These are phyloP conservation scores for Myotis brandtii DNA, from an alignment of 2,113 vertebrate species.

Conservation along the genomic window DNA sequence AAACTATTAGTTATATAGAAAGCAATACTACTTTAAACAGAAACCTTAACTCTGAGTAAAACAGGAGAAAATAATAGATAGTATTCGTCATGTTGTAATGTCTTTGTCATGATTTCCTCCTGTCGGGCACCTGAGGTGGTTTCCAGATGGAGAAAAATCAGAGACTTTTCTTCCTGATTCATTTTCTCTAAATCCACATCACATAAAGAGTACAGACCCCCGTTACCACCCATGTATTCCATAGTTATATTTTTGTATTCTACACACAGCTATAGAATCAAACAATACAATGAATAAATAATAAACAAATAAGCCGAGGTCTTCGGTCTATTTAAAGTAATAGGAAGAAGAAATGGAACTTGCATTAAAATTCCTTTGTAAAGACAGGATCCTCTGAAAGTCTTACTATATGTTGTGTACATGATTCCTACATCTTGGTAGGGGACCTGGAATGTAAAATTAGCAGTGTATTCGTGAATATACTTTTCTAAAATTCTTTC, in stretches of 20 bases:
- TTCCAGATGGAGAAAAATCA: background rate
- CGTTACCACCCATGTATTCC: background rate
- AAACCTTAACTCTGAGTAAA: background rate
- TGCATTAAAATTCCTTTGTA: background rate
- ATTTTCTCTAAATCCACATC: background rate
- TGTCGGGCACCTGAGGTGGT: background rate
- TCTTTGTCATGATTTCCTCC: background rate
- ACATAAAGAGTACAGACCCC: background rate
- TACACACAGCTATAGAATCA: background rate
- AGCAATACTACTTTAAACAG: slow-evolving; percentile 38
- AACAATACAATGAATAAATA: background rate
- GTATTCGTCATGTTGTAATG: background rate
- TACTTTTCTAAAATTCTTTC: background rate
- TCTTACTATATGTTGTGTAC: background rate
- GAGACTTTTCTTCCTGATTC: background rate
- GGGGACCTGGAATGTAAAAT: background rate
- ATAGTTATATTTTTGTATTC: background rate
- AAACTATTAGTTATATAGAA: background rate
- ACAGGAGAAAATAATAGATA: background rate
- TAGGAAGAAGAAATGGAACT: background rate
- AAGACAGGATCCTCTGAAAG: background rate
- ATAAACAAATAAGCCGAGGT: background rate
- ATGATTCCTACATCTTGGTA: background rate
- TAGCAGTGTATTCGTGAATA: background rate
- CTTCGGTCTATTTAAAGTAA: background rate